Percentiles rank a stretch among this genome's conserved stretches.
Conservation (phyloP, 2,113 vertebrate genomes). For the Donacobius atricapilla region DNA sequence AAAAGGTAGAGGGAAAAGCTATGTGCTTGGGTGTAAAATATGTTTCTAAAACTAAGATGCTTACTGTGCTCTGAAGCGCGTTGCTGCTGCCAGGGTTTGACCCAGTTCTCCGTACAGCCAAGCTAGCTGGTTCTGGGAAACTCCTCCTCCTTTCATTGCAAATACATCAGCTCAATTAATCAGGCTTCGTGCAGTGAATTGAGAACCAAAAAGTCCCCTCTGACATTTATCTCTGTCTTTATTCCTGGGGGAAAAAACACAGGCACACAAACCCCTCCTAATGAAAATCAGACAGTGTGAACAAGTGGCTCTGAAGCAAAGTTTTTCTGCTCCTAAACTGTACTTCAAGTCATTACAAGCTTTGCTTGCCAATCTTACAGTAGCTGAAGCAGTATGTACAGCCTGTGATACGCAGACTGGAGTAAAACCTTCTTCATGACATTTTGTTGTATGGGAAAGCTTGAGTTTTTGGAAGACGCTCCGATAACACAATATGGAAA, state of each 20-base stretch:
- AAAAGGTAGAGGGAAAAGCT: neutral
- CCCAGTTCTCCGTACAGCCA: neutral
- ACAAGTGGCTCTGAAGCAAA: slow-evolving; percentile 39
- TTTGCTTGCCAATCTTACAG: slow-evolving; percentile 57
- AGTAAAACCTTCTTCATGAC: slow-evolving; percentile 72
- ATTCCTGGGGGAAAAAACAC: neutral
- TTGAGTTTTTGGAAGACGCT: slow-evolving; percentile 74
- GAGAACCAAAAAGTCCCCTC: slow-evolving; percentile 6
- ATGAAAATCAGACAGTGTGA: slow-evolving; percentile 45
- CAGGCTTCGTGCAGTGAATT: neutral
- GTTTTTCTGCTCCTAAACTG: slow-evolving; percentile 62
- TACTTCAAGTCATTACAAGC: slow-evolving; percentile 59
- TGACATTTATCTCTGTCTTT: slow-evolving; percentile 52
- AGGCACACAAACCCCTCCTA: slow-evolving; percentile 1
- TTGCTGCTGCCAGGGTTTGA: neutral
- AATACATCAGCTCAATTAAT: neutral
- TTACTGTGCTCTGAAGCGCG: fast-evolving
- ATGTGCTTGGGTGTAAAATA: neutral
- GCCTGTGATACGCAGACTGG: slow-evolving; percentile 68
- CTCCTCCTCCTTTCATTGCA: neutral
- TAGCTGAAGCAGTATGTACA: slow-evolving; percentile 59
- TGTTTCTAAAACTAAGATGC: neutral
- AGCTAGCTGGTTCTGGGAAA: neutral
- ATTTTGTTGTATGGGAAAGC: slow-evolving; percentile 75
- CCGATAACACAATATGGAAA: slow-evolving; percentile 76